Percentiles rank a stretch among this genome's conserved stretches.
phyloP scores from a whole-genome alignment of 1,140 invertebrate genomes.

The Procambarus virginalis region DNA sequence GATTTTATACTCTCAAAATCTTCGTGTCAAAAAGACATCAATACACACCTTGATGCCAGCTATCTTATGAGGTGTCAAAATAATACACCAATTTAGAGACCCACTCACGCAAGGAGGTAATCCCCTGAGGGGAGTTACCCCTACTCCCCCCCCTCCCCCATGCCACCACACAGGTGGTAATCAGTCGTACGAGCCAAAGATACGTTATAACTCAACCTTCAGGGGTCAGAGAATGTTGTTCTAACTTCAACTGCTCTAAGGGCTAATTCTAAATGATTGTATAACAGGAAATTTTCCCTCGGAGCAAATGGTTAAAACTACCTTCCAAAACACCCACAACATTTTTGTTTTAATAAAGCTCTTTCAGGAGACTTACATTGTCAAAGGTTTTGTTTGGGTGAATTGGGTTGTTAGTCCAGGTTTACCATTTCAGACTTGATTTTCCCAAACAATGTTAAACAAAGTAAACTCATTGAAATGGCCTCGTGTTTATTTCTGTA shows the following conservation, averaged over 20 bases:
- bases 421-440: not conserved
- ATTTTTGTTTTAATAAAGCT: not conserved
- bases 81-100: not conserved
- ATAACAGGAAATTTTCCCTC: not conserved
- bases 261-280: not conserved
- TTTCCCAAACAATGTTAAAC: not conserved
- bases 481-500: not conserved
- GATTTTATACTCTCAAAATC: not conserved
- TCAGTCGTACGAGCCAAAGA: slow-evolving; percentile 45
- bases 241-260: not conserved
- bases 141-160: not conserved
- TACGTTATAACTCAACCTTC: slow-evolving; percentile 26
- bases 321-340: not conserved
- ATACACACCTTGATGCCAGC: not conserved
- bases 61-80: not conserved
- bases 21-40: not conserved
- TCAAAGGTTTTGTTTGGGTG: not conserved
- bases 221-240: slow-evolving; percentile 23
- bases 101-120: not conserved
- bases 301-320: slow-evolving; percentile 2
- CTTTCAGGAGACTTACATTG: not conserved
- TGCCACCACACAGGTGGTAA: not conserved
- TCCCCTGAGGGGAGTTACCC: not conserved
- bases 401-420: slow-evolving; percentile 10
- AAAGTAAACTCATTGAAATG: not conserved